Base-by-base conservation (phyloP, 2,797 vertebrate genomes). In the Crossoptilon crossoptilon region DNA sequence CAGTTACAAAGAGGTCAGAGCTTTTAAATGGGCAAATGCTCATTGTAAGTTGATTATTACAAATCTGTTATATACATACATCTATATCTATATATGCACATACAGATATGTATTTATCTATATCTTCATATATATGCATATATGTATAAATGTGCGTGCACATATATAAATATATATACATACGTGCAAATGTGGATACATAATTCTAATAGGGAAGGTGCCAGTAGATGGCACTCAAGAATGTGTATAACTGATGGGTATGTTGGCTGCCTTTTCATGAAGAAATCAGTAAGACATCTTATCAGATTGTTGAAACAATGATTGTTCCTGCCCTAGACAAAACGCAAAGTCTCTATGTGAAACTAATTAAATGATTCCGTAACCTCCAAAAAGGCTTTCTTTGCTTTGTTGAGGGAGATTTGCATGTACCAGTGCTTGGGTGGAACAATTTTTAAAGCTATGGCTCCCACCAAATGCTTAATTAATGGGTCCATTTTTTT, bases 221-320 rank as follows among this genome's bases (percentile, higher is more conserved):
- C 93, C 95, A 94, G 95, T 74, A 96, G 94, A 92, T 95, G 95
- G 94, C 90, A 84, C 88, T 91, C 86, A 87, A 83, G 94, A 96
- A 95, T 93, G 26, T 64, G 2, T 58, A 2, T 53, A 91, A 90
- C 81, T 35, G 70, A 63, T 81, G 70, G 64, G 44, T 39, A 72
- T 78, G 23, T 62, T 88, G 84, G 29, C 73, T 90, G 79, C 13
- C 55, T 94, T 91, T 87, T 90, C 74, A 49, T 46, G 35, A 76
- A 63, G 51, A 79, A 87, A 84, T 93, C 84, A 16, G 24, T 79
- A 67, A 83, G 71, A 93, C 91, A 84, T 66, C 21, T 79, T 62
- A 94, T 43, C 77, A 62, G 68, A 22, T 53, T 79, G 53, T 76
- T 74, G 48, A 53, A 88, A 84, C 31, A 84, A 51, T 3, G 1